Evolutionary conservation across 2,113 vertebrate species (phyloP).

Genomic region (Blennius ocellaris): DNA sequence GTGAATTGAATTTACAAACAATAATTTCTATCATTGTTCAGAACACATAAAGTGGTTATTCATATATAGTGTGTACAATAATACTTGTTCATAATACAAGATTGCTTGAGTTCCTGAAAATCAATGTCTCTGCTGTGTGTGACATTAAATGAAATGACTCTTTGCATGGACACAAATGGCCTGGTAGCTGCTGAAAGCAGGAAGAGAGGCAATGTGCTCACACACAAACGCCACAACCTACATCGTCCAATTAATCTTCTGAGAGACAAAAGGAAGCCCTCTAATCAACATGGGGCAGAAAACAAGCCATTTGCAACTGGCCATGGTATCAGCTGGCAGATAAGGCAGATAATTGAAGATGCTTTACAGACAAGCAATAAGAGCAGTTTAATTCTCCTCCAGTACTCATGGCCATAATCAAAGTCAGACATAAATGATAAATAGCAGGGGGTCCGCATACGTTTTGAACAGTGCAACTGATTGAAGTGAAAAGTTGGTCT

Average conservation of each 20-base stretch:
- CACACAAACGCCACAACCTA: slow-evolving; percentile 29
- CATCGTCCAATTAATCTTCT: slow-evolving; percentile 63
- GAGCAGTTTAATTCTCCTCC: slow-evolving; percentile 17
- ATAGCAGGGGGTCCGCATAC: slow-evolving; percentile 18
- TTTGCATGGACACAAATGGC: slow-evolving; percentile 24
- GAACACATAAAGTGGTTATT: too few relatives aligned
- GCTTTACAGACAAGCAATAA: slow-evolving; percentile 42
- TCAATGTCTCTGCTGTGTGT: slow-evolving; percentile 1
- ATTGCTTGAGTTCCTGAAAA: too few relatives aligned
- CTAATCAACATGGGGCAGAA: slow-evolving; percentile 56
- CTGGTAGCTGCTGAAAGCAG: slow-evolving; percentile 48
- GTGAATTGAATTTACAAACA: too few relatives aligned
- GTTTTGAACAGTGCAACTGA: slow-evolving; percentile 12
- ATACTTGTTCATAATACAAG: too few relatives aligned
- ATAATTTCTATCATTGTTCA: too few relatives aligned
- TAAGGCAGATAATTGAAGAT: slow-evolving; percentile 64
- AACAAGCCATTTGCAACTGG: slow-evolving; percentile 43
- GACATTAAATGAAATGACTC: slow-evolving; percentile 33
- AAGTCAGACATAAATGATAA: slow-evolving; percentile 42
- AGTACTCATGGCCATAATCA: slow-evolving; percentile 18
- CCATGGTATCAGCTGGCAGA: slow-evolving; percentile 54
- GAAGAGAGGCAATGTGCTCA: slow-evolving; percentile 5
- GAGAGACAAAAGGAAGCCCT: slow-evolving; percentile 51
- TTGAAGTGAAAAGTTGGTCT: slow-evolving; percentile 33
- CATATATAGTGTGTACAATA: too few relatives aligned